Base-by-base conservation (phyloP, 2,113 vertebrate genomes). In the Hyla sarda region DNA sequence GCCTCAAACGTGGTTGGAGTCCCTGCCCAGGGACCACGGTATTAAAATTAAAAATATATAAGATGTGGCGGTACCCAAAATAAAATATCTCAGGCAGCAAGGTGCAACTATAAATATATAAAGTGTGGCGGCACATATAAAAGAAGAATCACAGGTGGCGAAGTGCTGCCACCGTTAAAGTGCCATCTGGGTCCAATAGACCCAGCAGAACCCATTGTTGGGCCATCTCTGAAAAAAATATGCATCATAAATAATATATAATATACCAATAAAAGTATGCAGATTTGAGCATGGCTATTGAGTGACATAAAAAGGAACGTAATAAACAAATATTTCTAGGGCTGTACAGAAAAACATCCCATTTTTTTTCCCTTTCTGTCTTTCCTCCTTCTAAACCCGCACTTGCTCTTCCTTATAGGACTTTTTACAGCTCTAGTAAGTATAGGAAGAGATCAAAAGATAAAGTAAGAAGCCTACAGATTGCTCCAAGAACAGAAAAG, bases 391-490 rank as follows among this genome's bases (percentile, higher is more conserved):
- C 69, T 81, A 80, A 41, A 16, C 58, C 67, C 28, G 34, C 32
- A 71, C 62, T 77, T 65, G 58, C 45, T 78, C 47, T 79, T 41
- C 13, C 75, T 71, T 45, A 17, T 56, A 41, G 75, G 62, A 80
- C 77, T 60, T 87, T 82, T 21, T 81, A 34, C 65, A 78, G 65
- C 67, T 81, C 54, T 28, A 80, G 48, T 73, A 47, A 82, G 77
- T 47, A 69, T 12, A 71, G 21, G 13, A 56, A 60, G 12, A 82
- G 85, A 87, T 87, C 78, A 82, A 87, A 41, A 82, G 85, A 54
- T 45, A 71, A 87, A 87, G 52, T 74, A 82, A 87, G 77, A 82
- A 73, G 48, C 65, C 85, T 82, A 30, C 50, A 86, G 85, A 87
- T 74, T 82, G 71, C 85, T 34, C 77, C 84, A 87, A 72, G 54